These are phyloP conservation scores for Stenodera caucasica DNA, from an alignment of 2,888 invertebrate species.

Conservation along the genomic window DNA sequence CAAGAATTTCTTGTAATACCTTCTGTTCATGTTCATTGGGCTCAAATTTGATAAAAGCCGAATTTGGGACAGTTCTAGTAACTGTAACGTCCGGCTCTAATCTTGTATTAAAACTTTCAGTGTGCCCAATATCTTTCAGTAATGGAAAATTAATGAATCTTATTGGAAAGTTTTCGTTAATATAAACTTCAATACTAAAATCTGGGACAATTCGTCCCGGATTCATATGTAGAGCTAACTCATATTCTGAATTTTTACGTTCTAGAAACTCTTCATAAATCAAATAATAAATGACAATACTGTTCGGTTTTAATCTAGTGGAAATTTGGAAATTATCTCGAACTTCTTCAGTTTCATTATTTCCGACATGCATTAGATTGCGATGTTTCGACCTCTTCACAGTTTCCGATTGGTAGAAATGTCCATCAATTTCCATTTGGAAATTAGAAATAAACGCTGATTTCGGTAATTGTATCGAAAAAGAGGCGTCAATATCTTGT, in stretches of 20 bases:
- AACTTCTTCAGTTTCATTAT: no score
- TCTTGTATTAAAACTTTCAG: conserved; percentile 53
- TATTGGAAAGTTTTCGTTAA: conserved; percentile 17
- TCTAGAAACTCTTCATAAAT: conserved; percentile 71
- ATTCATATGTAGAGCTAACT: conserved; percentile 67
- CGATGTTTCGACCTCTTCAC: no score
- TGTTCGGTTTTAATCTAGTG: conserved; percentile 52
- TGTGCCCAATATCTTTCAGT: not conserved
- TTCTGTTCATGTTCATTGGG: conserved; percentile 63
- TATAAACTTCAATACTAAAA: conserved; percentile 56
- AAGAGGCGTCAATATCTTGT: no score
- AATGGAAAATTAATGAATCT: conserved; percentile 8
- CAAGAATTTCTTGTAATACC: conserved; percentile 49
- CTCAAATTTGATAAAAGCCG: conserved; percentile 54
- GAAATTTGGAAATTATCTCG: not conserved
- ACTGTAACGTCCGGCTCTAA: conserved; percentile 41
- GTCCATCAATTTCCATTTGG: no score
- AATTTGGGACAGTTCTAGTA: conserved; percentile 25
- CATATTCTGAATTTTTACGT: conserved; percentile 65
- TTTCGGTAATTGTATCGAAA: no score
- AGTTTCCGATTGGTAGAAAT: no score
- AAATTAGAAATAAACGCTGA: no score
- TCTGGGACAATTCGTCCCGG: conserved; percentile 66
- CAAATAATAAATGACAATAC: conserved; percentile 65
- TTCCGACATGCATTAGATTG: no score